Percentiles rank a stretch among this genome's conserved stretches.
phyloP scores from a whole-genome alignment of 2,797 vertebrate species.

The Hypotaenidia philippensis region DNA sequence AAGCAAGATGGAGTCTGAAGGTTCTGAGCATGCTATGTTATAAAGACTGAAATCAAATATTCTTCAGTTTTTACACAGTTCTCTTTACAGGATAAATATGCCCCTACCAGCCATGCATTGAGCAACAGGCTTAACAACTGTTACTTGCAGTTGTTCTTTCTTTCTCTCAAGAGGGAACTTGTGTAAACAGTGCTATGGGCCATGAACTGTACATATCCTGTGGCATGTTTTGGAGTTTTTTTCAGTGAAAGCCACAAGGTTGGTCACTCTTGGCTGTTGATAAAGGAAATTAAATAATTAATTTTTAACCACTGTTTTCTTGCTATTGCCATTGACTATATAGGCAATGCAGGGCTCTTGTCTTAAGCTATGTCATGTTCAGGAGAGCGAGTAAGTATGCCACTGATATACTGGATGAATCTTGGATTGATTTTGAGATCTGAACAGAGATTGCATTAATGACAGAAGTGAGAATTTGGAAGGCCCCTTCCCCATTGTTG shows the following conservation, averaged over 20 bases:
- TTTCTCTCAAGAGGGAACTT: background rate
- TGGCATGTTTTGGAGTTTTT: background rate
- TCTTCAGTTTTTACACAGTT: accelerated
- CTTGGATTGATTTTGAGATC: background rate
- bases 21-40: background rate
- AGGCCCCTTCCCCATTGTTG: accelerated
- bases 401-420: background rate
- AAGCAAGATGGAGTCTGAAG: background rate
- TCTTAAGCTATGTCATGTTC: background rate
- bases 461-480: background rate
- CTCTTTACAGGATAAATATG: background rate
- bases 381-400: background rate
- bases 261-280: background rate
- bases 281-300: background rate
- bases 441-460: background rate
- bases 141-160: background rate
- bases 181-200: background rate
- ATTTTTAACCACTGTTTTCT: background rate
- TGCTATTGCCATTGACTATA: background rate
- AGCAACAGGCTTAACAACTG: background rate
- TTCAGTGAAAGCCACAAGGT: background rate
- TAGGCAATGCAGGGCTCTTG: background rate
- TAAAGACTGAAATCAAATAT: background rate
- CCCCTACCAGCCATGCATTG: background rate
- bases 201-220: background rate